These are phyloP conservation scores for Seriola dumerili DNA, from an alignment of 2,113 vertebrate genomes.

Conservation along the genomic window DNA sequence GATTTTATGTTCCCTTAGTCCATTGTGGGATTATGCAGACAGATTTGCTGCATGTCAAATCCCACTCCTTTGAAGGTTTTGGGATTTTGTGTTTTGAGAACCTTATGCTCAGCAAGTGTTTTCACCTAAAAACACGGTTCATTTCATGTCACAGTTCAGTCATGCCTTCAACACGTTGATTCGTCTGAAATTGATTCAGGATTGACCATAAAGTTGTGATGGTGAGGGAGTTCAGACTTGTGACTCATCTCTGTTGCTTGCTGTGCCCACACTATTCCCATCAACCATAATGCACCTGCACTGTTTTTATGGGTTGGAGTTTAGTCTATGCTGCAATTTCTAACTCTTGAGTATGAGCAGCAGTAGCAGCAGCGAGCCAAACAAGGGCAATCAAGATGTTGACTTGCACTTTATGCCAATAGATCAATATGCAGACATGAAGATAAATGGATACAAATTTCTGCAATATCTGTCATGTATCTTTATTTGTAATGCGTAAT, in stretches of 20 bases:
- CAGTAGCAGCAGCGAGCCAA: slow-evolving; percentile 18
- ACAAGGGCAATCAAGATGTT: slow-evolving; percentile 59
- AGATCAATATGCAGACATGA: slow-evolving; percentile 61
- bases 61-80: slow-evolving; percentile 49
- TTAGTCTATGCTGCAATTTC: slow-evolving; percentile 9
- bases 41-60: slow-evolving; percentile 62
- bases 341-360: slow-evolving; percentile 4
- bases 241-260: slow-evolving; percentile 15
- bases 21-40: slow-evolving; percentile 67
- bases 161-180: slow-evolving; percentile 14
- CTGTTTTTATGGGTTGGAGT: slow-evolving; percentile 21
- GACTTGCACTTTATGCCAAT: slow-evolving; percentile 17
- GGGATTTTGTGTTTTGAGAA: slow-evolving; percentile 49
- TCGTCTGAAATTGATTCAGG: slow-evolving; percentile 34
- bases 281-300: slow-evolving; percentile 38
- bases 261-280: slow-evolving; percentile 21
- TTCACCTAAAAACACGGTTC: slow-evolving; percentile 36
- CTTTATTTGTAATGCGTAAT: slow-evolving; percentile 49
- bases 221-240: not conserved
- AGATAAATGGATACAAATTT: slow-evolving; percentile 56
- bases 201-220: slow-evolving; percentile 12
- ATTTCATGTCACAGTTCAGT: slow-evolving; percentile 17
- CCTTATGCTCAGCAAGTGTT: slow-evolving; percentile 32
- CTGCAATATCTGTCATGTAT: slow-evolving; percentile 51
- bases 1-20: slow-evolving; percentile 49